Percentiles rank a stretch among this genome's conserved stretches.
phyloP scores from a whole-genome alignment of 92 coral and sea anemone species.

The Zoanthus gigantus region DNA sequence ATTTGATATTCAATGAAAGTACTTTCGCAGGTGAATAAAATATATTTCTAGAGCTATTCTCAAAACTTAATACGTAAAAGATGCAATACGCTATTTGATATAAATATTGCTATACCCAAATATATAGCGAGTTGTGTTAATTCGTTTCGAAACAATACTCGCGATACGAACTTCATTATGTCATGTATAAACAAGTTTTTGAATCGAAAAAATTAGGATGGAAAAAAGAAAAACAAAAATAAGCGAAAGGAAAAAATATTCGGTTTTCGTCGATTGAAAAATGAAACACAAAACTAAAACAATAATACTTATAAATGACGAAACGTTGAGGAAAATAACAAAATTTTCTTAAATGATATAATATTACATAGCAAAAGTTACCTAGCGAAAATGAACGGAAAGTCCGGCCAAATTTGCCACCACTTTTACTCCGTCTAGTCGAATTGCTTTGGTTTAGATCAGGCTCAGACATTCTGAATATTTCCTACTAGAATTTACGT shows the following conservation, averaged over 20 bases:
- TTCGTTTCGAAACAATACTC: background rate
- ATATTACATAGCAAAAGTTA: too few species aligned
- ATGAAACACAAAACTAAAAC: background rate
- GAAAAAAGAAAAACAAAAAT: background rate
- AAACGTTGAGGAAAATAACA: background rate
- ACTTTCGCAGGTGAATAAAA: too few species aligned
- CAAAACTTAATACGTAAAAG: too few species aligned
- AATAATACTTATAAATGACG: background rate
- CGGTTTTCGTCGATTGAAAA: background rate
- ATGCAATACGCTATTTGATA: too few species aligned
- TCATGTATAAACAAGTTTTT: background rate
- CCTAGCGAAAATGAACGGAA: slow-evolving; percentile 39
- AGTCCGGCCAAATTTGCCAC: slow-evolving; percentile 32
- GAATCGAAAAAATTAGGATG: background rate
- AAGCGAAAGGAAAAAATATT: background rate
- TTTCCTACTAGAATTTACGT: background rate
- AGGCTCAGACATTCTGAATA: slow-evolving; percentile 31
- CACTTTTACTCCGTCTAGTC: slow-evolving; percentile 8
- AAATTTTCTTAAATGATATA: background rate
- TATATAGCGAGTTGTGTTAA: background rate
- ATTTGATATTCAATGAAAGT: too few species aligned
- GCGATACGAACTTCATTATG: background rate
- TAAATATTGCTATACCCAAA: too few species aligned
- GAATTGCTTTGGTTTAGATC: slow-evolving; percentile 11
- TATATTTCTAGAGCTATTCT: too few species aligned